Conservation (phyloP, 1,140 invertebrate genomes). For the Diuraphis noxia region DNA sequence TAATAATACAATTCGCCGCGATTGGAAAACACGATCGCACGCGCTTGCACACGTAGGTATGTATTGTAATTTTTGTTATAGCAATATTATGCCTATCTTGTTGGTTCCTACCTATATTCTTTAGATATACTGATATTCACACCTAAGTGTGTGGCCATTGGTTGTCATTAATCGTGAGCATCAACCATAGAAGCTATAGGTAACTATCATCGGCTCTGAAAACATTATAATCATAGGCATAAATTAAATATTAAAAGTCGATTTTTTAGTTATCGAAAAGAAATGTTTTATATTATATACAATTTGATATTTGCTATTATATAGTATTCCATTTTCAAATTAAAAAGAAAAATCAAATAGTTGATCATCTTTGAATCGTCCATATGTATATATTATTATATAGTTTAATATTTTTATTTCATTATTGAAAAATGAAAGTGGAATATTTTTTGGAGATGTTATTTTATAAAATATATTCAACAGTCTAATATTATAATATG, state of each 20-base stretch:
- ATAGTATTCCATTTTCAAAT: neutral
- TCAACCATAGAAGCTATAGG: neutral
- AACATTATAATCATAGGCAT: too few relatives aligned
- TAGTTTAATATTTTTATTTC: neutral
- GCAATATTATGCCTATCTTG: neutral
- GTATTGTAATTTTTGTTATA: neutral
- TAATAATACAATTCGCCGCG: neutral
- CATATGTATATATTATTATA: too few relatives aligned
- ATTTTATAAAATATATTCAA: neutral
- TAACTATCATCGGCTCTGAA: neutral
- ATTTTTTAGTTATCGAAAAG: neutral
- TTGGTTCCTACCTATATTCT: neutral
- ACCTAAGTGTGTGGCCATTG: neutral
- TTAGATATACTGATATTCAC: neutral
- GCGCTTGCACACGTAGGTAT: neutral
- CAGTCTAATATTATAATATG: too few relatives aligned
- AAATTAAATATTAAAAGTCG: neutral
- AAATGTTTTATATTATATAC: neutral
- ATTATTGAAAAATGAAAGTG: too few relatives aligned
- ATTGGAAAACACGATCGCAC: conserved; percentile 1
- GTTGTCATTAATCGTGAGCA: neutral
- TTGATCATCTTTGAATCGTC: neutral
- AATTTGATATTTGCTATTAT: neutral
- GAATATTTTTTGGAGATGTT: neutral
- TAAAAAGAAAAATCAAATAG: neutral